Base-by-base conservation (phyloP, 2,113 vertebrate species). In the Halcyon malimbica region DNA sequence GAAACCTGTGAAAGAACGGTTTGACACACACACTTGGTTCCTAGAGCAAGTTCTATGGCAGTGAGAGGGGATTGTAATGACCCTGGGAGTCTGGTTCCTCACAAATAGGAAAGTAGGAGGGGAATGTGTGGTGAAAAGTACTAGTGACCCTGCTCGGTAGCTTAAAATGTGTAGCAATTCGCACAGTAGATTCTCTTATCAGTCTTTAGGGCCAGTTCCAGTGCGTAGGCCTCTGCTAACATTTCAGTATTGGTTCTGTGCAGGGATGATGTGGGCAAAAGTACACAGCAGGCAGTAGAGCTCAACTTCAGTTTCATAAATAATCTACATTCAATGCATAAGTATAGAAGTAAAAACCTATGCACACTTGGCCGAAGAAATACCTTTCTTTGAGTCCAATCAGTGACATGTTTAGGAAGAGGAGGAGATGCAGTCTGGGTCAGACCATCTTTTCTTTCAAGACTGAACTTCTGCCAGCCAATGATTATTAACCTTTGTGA, bases 11-110 rank as follows among this genome's bases (percentile, higher is more conserved):
- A 39, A 63, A 63, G 31, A 54, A 53, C n/a, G 28, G 15, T 24
- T 35, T 48, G 56, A 42, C n/a, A 17, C 1, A 1, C 8, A 16
- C 28, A 3, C 10, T 63, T 8, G 1, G 1, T n/a, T 83, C 21
- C 44, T 83, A 8, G 16, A 29, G 21, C 6, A 16, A 50, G 17
- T 53, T 68, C 20, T 41, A 33, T 0, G 0, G 13, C 50, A 42
- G 25, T n/a, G 42, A 26, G 24, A 31, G 24, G 14, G 26, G 31
- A 37, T 48, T 37, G 23, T 41, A 24, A 11, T 62, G 42, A 23
- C 18, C 9, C 21, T 54, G 51, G 8, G 16, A 41, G 13, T 3
- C 1, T 78, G n/a, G 4, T 39, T 91, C 57, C 39, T 79, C 42
- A 35, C 26, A 41, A 51, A 56, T 0, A 16, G 65, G 39, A 84